A percentile compares a stretch with the other conserved stretches of the same genome.
Conservation (phyloP, 2,888 invertebrate genomes). For the Oscheius myriophilus region DNA sequence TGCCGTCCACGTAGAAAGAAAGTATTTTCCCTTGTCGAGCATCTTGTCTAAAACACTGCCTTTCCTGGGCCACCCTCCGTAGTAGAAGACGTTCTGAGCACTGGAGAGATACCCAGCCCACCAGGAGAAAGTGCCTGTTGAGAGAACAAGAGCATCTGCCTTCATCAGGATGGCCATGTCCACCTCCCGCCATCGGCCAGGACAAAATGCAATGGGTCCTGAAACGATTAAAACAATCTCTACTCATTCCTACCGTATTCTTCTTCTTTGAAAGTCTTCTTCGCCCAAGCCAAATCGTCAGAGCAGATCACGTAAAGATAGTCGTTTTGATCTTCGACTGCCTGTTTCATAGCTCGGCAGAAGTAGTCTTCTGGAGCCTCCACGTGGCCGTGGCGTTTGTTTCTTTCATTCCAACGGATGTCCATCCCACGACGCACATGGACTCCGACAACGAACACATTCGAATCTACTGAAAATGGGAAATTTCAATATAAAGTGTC, state of each 20-base stretch:
- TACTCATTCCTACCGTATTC: conserved; percentile 27
- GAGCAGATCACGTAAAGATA: conserved; percentile 66
- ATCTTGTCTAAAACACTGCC: conserved; percentile 69
- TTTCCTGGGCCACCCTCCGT: conserved; percentile 70
- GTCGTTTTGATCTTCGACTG: conserved; percentile 11
- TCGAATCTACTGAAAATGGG: conserved; percentile 35
- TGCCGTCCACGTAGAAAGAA: conserved; percentile 70
- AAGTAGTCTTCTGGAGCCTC: conserved; percentile 70
- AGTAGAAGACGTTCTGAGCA: conserved; percentile 66
- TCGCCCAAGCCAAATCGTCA: conserved; percentile 71
- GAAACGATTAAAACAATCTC: background rate
- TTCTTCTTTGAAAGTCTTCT: conserved; percentile 29
- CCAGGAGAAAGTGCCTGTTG: conserved; percentile 72
- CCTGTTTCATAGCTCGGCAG: conserved; percentile 56
- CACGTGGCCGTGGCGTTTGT: conserved; percentile 66
- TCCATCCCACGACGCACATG: conserved; percentile 72
- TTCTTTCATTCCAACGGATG: conserved; percentile 66
- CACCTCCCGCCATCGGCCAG: conserved; percentile 62
- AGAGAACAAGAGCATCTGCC: conserved; percentile 71
- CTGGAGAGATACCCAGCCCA: conserved; percentile 71
- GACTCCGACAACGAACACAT: conserved; percentile 66
- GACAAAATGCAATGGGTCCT: conserved; percentile 34
- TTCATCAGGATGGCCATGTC: conserved; percentile 70
- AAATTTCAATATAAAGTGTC: background rate
- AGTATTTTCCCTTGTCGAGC: conserved; percentile 70